Evolutionary conservation across 2,797 vertebrate genomes (phyloP).

Genomic region (Ptychobarbus kaznakovi): DNA sequence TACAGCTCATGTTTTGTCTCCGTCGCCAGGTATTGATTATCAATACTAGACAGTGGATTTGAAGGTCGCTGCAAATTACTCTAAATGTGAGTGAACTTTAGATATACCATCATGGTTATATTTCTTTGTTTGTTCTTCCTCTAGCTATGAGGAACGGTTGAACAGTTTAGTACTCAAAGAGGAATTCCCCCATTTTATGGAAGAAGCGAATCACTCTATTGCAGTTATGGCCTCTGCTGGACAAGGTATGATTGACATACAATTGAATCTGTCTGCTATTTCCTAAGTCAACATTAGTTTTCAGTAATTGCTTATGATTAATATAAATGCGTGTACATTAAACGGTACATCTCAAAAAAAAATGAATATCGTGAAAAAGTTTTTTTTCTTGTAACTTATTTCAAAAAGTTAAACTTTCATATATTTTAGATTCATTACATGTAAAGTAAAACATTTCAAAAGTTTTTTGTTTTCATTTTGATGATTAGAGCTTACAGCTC

Average conservation of each 20-base stretch:
- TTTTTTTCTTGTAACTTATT: too few species aligned
- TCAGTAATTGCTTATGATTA: not conserved
- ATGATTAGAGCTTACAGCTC: too few species aligned
- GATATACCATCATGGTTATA: not conserved
- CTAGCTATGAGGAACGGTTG: conserved; percentile 80
- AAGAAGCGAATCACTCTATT: conserved; percentile 75
- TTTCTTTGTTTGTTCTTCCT: conserved; percentile 10
- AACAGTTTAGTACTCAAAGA: conserved; percentile 82
- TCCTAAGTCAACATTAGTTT: not conserved
- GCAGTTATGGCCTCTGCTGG: conserved; percentile 75
- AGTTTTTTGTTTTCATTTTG: too few species aligned
- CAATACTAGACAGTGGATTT: not conserved
- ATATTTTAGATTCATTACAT: too few species aligned
- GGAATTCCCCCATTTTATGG: conserved; percentile 80
- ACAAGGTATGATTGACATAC: conserved; percentile 67
- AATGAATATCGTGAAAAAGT: too few species aligned
- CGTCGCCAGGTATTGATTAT: not conserved
- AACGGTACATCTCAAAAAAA: not conserved
- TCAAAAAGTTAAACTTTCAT: too few species aligned
- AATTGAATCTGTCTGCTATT: not conserved
- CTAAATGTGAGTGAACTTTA: not conserved
- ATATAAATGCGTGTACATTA: not conserved
- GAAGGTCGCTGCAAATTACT: conserved; percentile 12
- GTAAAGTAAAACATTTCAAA: too few species aligned
- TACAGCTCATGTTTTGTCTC: not conserved